These are phyloP conservation scores for Chrysaora quinquecirrha DNA, from an alignment of 30 jellyfish, hydroid and myxozoan genomes.

Conservation along the genomic window DNA sequence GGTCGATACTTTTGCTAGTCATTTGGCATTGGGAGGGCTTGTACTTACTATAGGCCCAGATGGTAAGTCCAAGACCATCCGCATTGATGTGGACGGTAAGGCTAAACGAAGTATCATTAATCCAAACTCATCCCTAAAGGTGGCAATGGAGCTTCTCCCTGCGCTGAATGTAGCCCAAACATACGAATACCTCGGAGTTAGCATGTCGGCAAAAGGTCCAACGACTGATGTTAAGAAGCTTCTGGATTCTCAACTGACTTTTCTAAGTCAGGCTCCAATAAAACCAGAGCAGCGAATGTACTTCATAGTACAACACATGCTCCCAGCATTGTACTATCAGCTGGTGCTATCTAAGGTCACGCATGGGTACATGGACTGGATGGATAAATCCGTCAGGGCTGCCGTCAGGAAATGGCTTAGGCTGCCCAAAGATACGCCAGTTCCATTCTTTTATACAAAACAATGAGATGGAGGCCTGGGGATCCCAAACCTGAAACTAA, in stretches of 20 bases:
- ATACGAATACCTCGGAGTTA: background rate
- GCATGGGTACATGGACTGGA: too few relatives aligned
- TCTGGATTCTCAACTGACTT: too few relatives aligned
- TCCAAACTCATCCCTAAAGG: background rate
- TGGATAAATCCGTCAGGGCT: too few relatives aligned
- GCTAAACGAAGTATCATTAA: too few relatives aligned
- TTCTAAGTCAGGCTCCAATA: too few relatives aligned
- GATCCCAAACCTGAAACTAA: background rate
- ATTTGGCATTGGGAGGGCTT: slow-evolving; percentile 9
- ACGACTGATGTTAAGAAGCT: background rate
- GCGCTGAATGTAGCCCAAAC: background rate
- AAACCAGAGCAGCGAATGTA: slow-evolving; percentile 15
- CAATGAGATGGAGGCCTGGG: slow-evolving; percentile 5
- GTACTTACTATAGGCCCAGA: background rate
- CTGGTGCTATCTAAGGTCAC: too few relatives aligned
- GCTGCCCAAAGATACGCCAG: background rate
- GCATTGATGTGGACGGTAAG: slow-evolving; percentile 14
- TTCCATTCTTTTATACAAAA: background rate
- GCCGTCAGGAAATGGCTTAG: too few relatives aligned
- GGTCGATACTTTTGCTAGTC: background rate
- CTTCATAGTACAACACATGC: background rate
- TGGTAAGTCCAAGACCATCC: background rate
- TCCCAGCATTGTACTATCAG: background rate
- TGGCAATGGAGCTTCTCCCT: background rate
- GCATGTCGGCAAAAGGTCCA: background rate